Conservation (phyloP, 2,888 invertebrate genomes). For the Ectemnius cavifrons region DNA sequence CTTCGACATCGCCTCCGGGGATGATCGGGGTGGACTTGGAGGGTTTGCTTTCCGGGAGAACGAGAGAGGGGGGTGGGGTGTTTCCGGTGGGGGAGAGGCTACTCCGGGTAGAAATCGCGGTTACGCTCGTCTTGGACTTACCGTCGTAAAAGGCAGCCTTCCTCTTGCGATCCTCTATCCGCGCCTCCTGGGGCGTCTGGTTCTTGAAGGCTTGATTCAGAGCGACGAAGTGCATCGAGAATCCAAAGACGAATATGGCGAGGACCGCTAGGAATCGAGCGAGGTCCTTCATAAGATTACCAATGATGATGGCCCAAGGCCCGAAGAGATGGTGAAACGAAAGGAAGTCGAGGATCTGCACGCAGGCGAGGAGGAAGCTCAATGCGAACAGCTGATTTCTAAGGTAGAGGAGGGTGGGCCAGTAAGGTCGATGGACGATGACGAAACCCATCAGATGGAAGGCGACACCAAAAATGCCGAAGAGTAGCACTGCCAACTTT, state of each 20-base stretch:
- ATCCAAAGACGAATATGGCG: slow-evolving; percentile 98
- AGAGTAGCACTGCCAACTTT: slow-evolving; percentile 90
- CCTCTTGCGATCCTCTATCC: slow-evolving; percentile 78
- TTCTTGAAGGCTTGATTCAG: slow-evolving; percentile 95
- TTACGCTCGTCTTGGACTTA: slow-evolving; percentile 78
- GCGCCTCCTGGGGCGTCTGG: slow-evolving; percentile 71
- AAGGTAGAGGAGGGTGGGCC: slow-evolving; percentile 94
- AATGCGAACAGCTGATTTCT: slow-evolving; percentile 98
- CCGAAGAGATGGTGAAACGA: slow-evolving; percentile 99
- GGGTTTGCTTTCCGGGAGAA: neutral
- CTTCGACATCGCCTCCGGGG: slow-evolving; percentile 3
- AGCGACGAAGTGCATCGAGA: slow-evolving; percentile 97
- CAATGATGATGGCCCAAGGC: slow-evolving; percentile 99
- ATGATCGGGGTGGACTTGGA: neutral
- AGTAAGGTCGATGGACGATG: slow-evolving; percentile 83
- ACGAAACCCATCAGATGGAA: slow-evolving; percentile 91
- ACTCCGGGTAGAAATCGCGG: neutral
- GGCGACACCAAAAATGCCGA: slow-evolving; percentile 94
- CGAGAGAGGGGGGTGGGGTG: neutral
- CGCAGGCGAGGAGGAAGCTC: slow-evolving; percentile 96
- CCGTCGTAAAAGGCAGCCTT: slow-evolving; percentile 85
- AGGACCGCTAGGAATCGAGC: slow-evolving; percentile 98
- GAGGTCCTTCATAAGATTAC: slow-evolving; percentile 94
- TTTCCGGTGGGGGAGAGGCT: neutral
- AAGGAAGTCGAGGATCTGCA: slow-evolving; percentile 97